Base-by-base conservation (phyloP, 2,797 vertebrate genomes). In the Malurus leucopterus region DNA sequence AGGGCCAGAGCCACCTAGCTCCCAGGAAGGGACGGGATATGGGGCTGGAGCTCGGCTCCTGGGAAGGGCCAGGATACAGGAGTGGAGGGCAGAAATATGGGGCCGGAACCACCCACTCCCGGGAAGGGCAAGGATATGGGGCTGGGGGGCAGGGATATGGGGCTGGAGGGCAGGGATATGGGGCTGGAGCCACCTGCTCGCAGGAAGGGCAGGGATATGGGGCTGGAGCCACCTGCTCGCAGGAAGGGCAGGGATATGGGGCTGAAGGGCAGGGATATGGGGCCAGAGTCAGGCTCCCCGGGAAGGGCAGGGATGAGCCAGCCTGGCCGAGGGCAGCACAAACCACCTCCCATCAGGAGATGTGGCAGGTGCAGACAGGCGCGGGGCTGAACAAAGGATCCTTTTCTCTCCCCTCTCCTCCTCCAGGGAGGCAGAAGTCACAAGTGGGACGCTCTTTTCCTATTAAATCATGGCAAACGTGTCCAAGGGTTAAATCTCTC, bases 361-460 rank as follows among this genome's bases (percentile, higher is more conserved):
- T 41, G 26, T 32, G 81, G 53, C 65, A 82, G 78, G 63, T 80
- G 81, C 80, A 49, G 80, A 70, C 53, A 64, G 36, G n/a, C 59
- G 81, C 5, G 0, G 7, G 34, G 74, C 30, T 26, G 43, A 24
- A 84, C 29, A 58, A 26, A 46, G 5, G 1, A 17, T 64, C 43
- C 32, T 62, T 50, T 77, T 40, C 54, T 27, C n/a, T n/a, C 51
- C 51, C 26, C 9, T 82, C 5, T 32, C 27, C 81, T 65, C 47
- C 47, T 71, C 29, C 44, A 12, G 38, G 32, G 53, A 63, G 53
- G 71, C 36, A 62, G 20, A 67, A 82, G 30, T 36, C 46, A 1
- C 2, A 26, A 18, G 50, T 11, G 41, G 36, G 6, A 3, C 0
- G 0, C 21, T 70, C 23, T 64, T 63, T n/a, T 41, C 61, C n/a